These are phyloP conservation scores for Apamea monoglypha DNA, from an alignment of 2,888 invertebrate species.

Conservation along the genomic window DNA sequence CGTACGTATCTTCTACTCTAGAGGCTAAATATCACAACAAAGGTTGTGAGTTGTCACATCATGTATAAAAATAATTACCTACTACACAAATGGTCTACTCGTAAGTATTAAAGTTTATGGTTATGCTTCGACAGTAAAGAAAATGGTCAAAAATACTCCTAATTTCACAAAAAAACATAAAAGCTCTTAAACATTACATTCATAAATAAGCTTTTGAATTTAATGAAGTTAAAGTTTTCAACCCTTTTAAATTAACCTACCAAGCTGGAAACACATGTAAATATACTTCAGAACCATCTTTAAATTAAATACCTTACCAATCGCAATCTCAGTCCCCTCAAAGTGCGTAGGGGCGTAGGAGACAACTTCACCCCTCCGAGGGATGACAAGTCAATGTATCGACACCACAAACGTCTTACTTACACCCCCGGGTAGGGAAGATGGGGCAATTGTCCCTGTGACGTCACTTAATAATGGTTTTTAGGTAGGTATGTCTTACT, in stretches of 20 bases:
- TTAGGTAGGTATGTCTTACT: neutral
- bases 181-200: neutral
- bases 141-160: neutral
- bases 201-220: neutral
- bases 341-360: constrained; percentile 28
- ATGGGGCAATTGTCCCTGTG: constrained; percentile 38
- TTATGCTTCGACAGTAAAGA: too few relatives aligned
- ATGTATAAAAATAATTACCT: neutral
- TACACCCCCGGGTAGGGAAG: constrained; percentile 51
- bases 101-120: too few relatives aligned
- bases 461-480: constrained; percentile 58
- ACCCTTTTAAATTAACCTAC: neutral
- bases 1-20: too few relatives aligned
- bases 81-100: neutral
- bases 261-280: neutral
- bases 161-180: neutral
- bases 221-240: too few relatives aligned
- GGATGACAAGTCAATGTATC: constrained; percentile 79
- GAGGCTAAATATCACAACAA: too few relatives aligned
- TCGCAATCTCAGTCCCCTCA: constrained; percentile 23
- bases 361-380: constrained; percentile 62
- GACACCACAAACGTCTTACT: constrained; percentile 63
- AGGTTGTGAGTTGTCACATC: neutral
- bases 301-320: constrained; percentile 30
- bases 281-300: neutral